Evolutionary conservation across 2,797 vertebrate genomes (phyloP), one percentile per base, ranked within the genome.

Genomic region (Pristis pectinata): DNA sequence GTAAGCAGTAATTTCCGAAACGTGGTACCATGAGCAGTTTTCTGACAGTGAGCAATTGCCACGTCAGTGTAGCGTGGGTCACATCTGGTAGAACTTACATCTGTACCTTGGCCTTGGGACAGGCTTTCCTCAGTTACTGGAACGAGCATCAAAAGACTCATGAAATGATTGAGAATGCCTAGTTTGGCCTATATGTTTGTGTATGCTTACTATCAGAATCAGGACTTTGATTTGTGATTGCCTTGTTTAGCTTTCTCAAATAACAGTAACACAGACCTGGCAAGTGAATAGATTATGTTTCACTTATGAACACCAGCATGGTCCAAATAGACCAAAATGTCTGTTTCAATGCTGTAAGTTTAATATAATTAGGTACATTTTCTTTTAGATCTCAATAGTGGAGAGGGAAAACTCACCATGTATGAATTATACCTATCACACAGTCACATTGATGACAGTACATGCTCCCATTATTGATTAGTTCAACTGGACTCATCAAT

Each of bases 11-110:
- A 91, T 61, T 91, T 91, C 87, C 87, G 19, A 91, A 91, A 93
- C 44, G 70, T 93, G 92, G 92, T 53, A 76, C 72, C 44, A 27
- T 17, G 27, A 53, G 70, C 70, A 34, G 70, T 76, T 49, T 56
- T 94, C 41, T 49, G 41, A 94, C 13, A 72, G 9, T 34, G 92
- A 94, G 49, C 11, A 74, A 34, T 94, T 94, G 67, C 92, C 92
- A 94, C 92, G 92, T 94, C 67, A 76, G 92, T 94, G 17, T 53
- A 4, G 2, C 76, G 7, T 53, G 70, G 27, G 70, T 94, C 70
- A 76, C 92, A 76, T 72, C 70, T 94, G 92, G 92, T 76, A 74
- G 67, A 94, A 53, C 44, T 94, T 76, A 70, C 91, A 53, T 93
- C 61, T 92, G 59, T 24, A 27, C 10, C 44, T 94, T 76, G 70